These are phyloP conservation scores for Orycteropus afer DNA, from an alignment of 2,113 vertebrate species.

Conservation along the genomic window DNA sequence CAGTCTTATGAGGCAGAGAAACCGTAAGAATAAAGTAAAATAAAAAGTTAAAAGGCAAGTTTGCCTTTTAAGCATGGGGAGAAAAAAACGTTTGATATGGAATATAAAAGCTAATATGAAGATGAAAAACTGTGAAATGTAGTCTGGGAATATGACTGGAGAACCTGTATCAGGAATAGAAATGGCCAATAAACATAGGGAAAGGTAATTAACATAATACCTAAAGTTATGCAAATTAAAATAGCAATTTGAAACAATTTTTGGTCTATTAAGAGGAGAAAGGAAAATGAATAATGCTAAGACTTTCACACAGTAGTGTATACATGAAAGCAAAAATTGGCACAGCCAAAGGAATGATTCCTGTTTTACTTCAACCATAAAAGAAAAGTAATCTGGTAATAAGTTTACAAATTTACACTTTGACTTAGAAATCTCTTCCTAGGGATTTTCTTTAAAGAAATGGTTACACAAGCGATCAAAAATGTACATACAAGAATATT, in stretches of 20 bases:
- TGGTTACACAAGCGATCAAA: not conserved
- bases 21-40: conserved; percentile 18
- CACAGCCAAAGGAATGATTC: not conserved
- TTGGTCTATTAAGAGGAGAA: not conserved
- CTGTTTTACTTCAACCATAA: not conserved
- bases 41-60: not conserved
- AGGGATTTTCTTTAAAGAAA: not conserved
- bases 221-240: not conserved
- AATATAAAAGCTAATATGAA: not conserved
- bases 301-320: not conserved
- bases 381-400: not conserved
- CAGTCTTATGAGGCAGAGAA: not conserved
- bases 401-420: not conserved
- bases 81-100: not conserved
- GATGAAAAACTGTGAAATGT: not conserved
- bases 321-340: not conserved
- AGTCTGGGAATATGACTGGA: not conserved
- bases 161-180: conserved; percentile 31
- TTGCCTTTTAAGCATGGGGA: not conserved
- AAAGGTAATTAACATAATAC: not conserved
- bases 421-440: conserved; percentile 8
- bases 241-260: conserved; percentile 9
- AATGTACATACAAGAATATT: not conserved
- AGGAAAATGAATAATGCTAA: not conserved
- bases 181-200: not conserved